Evolutionary conservation across 30 jellyfish, hydroid and myxozoan species (phyloP), one percentile per base, ranked within the genome.

Genomic region (Chironex yamaguchii): DNA sequence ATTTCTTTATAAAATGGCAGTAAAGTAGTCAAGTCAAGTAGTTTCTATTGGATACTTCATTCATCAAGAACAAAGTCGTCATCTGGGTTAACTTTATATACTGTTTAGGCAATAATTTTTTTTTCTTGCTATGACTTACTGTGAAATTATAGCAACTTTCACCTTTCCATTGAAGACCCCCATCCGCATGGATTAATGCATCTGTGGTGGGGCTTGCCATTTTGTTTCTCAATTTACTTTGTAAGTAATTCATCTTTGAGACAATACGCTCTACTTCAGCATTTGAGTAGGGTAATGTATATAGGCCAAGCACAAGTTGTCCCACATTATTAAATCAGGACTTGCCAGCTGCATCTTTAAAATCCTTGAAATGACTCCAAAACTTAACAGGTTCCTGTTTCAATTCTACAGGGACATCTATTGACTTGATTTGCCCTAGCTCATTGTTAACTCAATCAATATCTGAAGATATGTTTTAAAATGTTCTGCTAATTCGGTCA

Each of bases 201-300:
- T 79, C 82, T 13, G 82, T 62, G 17, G 71, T 53, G 25, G 90
- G 83, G 71, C 90, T 79, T 79, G 82, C 70, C 90, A 62, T 79
- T 36, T 79, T 62, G 82, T 36, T 79, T 33, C 90, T 33, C 71
- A 79, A 50, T 34, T 79, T 79, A 63, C 81, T 52, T 58, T 50
- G 52, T 6, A 50, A 34, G 81, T 76, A 52, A 52, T 54, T 74
- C 87, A 79, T 62, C 30, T 42, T 79, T 3, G 80, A 79, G 49
- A 58, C 58, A 63, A 79, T 79, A 0, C 81, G 82, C 82, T 79
- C 90, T 36, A 79, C 90, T 62, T 79, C 90, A 28, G 81, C 90
- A 62, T 79, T 62, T 27, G 90, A 79, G 76, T 79, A 79, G 48
- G 90, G 90, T 4, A 79, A 34, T 26, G 88, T 51, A 35, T 76